Conservation (phyloP, 2,797 vertebrate species). For the Pangasius mekongensis region DNA sequence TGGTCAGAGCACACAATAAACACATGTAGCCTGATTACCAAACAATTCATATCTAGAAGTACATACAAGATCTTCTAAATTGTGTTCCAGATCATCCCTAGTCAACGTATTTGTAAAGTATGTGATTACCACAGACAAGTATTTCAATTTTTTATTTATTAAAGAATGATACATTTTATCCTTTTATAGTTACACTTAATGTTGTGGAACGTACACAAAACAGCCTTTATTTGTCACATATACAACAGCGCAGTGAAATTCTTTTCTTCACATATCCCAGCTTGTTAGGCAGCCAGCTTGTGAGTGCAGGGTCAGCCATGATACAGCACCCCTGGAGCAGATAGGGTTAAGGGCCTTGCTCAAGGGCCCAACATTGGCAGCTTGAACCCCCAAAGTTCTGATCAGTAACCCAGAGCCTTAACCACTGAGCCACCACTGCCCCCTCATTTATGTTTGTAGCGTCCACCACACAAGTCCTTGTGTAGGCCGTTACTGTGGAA, state of each 20-base stretch:
- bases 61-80: background rate
- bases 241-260: no score
- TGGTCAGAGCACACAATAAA: background rate
- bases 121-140: background rate
- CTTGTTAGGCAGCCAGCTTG: no score
- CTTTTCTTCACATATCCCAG: no score
- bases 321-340: no score
- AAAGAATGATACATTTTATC: background rate
- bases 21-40: background rate
- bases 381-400: no score
- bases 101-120: background rate
- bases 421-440: no score
- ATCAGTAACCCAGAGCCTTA: no score
- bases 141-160: background rate
- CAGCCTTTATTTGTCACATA: no score
- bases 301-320: no score
- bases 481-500: background rate
- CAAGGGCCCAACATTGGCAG: no score
- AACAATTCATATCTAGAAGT: background rate
- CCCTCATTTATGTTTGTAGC: background rate
- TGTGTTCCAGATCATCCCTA: background rate
- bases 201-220: background rate
- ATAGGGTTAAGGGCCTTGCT: no score
- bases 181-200: background rate
- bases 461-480: background rate